These are phyloP conservation scores for Emydura subglobosa DNA, from an alignment of 2,113 vertebrate species.

Conservation along the genomic window DNA sequence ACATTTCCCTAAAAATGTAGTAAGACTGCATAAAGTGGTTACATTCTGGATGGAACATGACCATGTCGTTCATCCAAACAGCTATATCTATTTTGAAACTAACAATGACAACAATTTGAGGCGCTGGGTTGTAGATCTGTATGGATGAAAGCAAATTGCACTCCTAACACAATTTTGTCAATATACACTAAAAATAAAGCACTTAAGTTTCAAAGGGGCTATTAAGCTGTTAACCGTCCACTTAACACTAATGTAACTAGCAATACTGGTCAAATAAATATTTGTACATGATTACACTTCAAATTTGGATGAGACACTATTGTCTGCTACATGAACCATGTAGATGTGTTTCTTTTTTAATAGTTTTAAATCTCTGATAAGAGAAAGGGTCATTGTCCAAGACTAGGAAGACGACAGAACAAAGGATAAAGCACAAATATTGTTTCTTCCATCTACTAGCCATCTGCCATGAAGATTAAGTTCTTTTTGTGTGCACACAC, in stretches of 20 bases:
- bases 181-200: conserved; percentile 21
- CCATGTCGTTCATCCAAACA: not conserved
- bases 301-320: conserved; percentile 36
- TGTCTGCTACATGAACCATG: not conserved
- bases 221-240: conserved; percentile 64
- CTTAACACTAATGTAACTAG: conserved; percentile 23
- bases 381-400: not conserved
- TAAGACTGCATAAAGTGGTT: not conserved
- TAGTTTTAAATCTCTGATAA: conserved; percentile 39
- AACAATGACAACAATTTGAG: not conserved
- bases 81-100: fast-evolving
- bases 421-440: not conserved
- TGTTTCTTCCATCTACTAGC: not conserved
- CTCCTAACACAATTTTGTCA: not conserved
- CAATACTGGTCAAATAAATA: conserved; percentile 63
- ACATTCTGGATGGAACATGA: not conserved
- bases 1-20: not conserved
- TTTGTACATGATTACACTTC: conserved; percentile 49
- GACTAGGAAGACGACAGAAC: not conserved
- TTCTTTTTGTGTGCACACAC: not conserved
- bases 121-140: not conserved
- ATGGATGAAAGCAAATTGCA: not conserved
- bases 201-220: conserved; percentile 33
- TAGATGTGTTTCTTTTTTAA: conserved; percentile 49
- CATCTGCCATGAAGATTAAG: not conserved